Conservation (phyloP, 2,113 vertebrate species). For the Marmota monax region DNA sequence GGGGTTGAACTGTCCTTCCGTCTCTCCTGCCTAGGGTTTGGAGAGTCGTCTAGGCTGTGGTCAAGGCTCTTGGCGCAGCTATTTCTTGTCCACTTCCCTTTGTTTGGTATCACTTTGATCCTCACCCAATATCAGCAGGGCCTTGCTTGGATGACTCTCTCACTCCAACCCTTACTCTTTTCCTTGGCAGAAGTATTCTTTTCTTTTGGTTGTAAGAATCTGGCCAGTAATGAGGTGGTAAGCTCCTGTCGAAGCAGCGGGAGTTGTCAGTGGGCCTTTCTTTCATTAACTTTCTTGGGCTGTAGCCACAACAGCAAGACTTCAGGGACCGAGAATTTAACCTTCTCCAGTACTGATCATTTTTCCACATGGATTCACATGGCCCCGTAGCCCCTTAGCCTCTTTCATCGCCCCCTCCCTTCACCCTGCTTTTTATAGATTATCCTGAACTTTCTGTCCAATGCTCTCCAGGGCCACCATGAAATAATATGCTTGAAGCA, state of each 20-base stretch:
- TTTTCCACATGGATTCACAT: slow-evolving; percentile 83
- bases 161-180: slow-evolving; percentile 68
- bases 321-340: slow-evolving; percentile 77
- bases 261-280: slow-evolving; percentile 79
- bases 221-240: slow-evolving; percentile 82
- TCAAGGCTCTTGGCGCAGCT: slow-evolving; percentile 67
- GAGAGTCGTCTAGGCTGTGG: slow-evolving; percentile 54
- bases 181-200: slow-evolving; percentile 77
- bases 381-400: slow-evolving; percentile 60
- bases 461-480: slow-evolving; percentile 66
- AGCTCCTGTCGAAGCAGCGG: slow-evolving; percentile 79
- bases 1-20: slow-evolving; percentile 38
- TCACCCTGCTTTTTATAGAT: slow-evolving; percentile 64
- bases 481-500: slow-evolving; percentile 63
- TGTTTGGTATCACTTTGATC: slow-evolving; percentile 79
- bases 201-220: slow-evolving; percentile 78
- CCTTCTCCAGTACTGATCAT: slow-evolving; percentile 75
- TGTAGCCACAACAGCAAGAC: slow-evolving; percentile 76
- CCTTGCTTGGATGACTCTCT: slow-evolving; percentile 74
- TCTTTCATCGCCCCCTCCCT: slow-evolving; percentile 46
- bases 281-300: slow-evolving; percentile 84
- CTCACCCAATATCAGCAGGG: slow-evolving; percentile 67
- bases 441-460: slow-evolving; percentile 69
- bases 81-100: slow-evolving; percentile 63
- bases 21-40: slow-evolving; percentile 36